phyloP scores from a whole-genome alignment of 2,113 vertebrate genomes.

The Xenopus borealis region DNA sequence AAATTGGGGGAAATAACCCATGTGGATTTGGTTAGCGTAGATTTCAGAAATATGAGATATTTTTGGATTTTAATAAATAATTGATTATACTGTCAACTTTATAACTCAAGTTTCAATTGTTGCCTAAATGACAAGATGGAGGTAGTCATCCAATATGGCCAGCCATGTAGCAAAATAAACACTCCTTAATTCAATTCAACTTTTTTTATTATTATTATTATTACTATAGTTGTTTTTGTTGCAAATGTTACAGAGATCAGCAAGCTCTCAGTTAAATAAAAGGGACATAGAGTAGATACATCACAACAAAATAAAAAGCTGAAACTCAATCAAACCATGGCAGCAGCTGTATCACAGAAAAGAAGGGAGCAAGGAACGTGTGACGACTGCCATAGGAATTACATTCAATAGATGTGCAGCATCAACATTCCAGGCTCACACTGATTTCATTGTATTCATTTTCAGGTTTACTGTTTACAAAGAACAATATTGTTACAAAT shows the following conservation, averaged over 20 bases:
- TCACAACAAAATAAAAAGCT: constrained; percentile 72
- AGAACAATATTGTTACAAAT: constrained; percentile 75
- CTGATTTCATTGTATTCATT: constrained; percentile 41
- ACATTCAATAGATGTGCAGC: constrained; percentile 87
- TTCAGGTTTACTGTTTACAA: constrained; percentile 60
- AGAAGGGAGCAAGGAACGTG: constrained; percentile 53
- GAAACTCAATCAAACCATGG: constrained; percentile 66
- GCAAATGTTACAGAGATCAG: constrained; percentile 85
- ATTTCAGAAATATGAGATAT: no score
- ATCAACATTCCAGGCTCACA: constrained; percentile 74
- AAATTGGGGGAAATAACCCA: no score
- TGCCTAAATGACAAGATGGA: no score
- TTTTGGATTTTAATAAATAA: no score
- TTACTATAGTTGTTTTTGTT: constrained; percentile 68
- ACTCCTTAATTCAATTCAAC: no score
- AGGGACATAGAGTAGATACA: constrained; percentile 75
- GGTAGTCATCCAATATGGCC: no score
- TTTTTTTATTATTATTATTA: constrained; percentile 56
- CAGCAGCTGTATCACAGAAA: constrained; percentile 63
- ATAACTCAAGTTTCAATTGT: no score
- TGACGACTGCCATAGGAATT: constrained; percentile 71
- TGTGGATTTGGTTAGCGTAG: no score
- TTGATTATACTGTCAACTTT: no score
- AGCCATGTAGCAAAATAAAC: no score
- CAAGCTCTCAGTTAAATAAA: constrained; percentile 76